Conservation (phyloP, 2,113 vertebrate genomes). For the Gila orcuttii region DNA sequence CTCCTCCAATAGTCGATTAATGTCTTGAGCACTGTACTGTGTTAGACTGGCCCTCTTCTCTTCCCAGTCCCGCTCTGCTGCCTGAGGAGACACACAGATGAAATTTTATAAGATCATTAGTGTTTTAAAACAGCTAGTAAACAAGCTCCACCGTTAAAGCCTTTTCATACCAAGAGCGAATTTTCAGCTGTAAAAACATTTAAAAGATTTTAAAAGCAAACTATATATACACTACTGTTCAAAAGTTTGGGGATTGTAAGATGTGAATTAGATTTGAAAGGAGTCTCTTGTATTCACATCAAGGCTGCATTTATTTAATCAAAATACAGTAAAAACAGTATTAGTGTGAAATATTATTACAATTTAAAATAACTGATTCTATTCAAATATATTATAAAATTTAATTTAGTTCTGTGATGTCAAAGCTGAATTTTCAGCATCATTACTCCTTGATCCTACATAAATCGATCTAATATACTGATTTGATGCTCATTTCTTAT, state of each 20-base stretch:
- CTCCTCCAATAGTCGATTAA: constrained; percentile 95
- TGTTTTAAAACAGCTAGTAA: neutral
- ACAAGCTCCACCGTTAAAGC: neutral
- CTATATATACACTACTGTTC: neutral
- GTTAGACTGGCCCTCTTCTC: constrained; percentile 94
- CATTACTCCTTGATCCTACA: neutral
- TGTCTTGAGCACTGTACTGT: constrained; percentile 96
- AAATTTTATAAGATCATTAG: neutral
- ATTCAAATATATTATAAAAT: neutral
- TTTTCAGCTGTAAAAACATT: neutral
- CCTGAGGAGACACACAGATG: constrained; percentile 69
- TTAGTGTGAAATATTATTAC: neutral
- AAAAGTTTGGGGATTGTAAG: neutral
- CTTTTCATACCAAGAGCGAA: neutral
- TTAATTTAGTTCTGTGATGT: neutral
- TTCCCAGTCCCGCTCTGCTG: constrained; percentile 97
- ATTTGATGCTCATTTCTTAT: no score
- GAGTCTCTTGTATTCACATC: neutral
- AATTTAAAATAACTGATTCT: neutral
- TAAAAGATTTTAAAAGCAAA: neutral
- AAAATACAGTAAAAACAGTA: neutral
- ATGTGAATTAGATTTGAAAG: neutral
- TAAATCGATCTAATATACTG: neutral
- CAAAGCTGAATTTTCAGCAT: neutral
- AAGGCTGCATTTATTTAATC: neutral